Base-by-base conservation (phyloP, 2,113 vertebrate genomes). In the Nyctibius bracteatus region DNA sequence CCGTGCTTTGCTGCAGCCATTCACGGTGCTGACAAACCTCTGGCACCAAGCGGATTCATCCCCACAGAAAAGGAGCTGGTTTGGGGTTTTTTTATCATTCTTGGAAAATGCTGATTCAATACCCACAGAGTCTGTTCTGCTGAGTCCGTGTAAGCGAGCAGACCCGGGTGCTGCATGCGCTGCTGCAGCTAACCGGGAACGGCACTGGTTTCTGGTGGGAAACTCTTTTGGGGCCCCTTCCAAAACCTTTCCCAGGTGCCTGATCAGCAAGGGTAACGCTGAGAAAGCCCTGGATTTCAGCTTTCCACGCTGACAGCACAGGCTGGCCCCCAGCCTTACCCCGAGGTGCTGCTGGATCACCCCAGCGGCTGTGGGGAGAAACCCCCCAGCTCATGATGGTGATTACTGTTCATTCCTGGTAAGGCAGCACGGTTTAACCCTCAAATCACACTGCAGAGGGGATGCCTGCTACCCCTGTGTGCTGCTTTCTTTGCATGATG, bases 321-420 rank as follows among this genome's bases (percentile, higher is more conserved):
- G 46, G 66, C 59, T 66, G 39, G 52, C 22, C 22, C 17, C 25
- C 24, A 33, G 13, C 23, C 39, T 68, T 73, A 43, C 21, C 35
- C 24, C 49, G 19, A 17, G 35, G 11, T 0, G 2, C 70, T 82
- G 65, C 44, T 46, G 67, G 17, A 19, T 70, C 46, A 71, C 6
- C 6, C 30, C 43, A 33, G 61, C 46, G 33, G 20, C 58, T 55
- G 10, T 43, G 27, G 20, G 41, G 37, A 62, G 46, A 81, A 78
- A 58, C 37, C 4, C 12, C 10, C 9, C 15, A 20, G 4, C 17
- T 93, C 0, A 0, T 62, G 21, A 3, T 58, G 47, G 22, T 55
- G 46, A 8, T 43, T 51, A 47, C 39, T 78, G n/a, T 55, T 90
- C 1, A 2, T 46, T 88, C 8, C 37, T 4, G 0, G 17, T 44